Evolutionary conservation across 2,888 invertebrate species (phyloP).

Genomic region (Nipponacmea schrenckii): DNA sequence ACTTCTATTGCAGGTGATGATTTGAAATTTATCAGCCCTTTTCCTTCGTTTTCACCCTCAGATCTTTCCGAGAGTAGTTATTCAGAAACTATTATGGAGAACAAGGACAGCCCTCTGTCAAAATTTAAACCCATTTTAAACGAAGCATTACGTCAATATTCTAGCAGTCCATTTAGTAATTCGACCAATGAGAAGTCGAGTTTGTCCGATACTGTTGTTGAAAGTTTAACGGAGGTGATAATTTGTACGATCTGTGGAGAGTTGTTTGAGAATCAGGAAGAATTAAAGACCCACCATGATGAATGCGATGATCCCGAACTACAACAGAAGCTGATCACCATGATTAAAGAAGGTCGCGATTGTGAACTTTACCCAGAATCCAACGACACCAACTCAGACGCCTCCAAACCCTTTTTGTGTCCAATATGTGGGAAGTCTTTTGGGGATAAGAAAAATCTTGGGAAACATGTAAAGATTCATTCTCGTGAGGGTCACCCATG

Average conservation of each 20-base stretch:
- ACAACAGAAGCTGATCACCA: neutral
- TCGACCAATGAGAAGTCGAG: neutral
- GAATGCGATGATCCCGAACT: conserved; percentile 24
- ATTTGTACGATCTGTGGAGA: conserved; percentile 40
- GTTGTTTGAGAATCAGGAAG: conserved; percentile 30
- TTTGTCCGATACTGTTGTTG: conserved; percentile 4
- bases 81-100: neutral
- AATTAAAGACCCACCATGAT: conserved; percentile 27
- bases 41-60: neutral
- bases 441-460: conserved; percentile 33
- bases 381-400: conserved; percentile 3
- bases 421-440: conserved; percentile 37
- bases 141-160: neutral
- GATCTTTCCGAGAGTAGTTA: neutral
- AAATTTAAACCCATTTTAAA: neutral
- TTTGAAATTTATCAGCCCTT: neutral
- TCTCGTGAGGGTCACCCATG: conserved; percentile 38
- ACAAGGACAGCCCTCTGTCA: neutral
- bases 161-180: neutral
- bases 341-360: neutral
- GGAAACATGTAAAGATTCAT: conserved; percentile 39
- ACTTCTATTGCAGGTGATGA: no score
- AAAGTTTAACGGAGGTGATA: conserved; percentile 4
- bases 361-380: conserved; percentile 12
- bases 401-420: conserved; percentile 20